A percentile compares a stretch with the other conserved stretches of the same genome.
Conservation (phyloP, 1,140 invertebrate species). For the Ericerus pela region DNA sequence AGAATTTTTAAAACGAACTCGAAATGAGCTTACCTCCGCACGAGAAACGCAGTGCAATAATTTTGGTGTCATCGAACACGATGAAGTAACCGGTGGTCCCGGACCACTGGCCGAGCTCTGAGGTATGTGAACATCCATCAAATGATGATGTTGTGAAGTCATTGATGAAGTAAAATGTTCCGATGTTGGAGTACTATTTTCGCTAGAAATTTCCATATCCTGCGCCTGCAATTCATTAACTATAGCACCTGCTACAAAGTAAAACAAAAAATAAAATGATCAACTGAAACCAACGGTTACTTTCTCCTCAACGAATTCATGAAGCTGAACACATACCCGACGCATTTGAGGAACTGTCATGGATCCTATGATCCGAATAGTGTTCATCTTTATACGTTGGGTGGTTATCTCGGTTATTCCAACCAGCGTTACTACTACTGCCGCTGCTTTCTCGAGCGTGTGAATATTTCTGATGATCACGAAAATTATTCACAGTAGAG, state of each 20-base stretch:
- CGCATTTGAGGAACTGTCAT: neutral
- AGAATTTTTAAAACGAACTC: neutral
- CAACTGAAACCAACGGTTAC: neutral
- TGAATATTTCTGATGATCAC: neutral
- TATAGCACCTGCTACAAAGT: neutral
- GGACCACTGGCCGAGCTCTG: neutral
- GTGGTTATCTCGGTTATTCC: neutral
- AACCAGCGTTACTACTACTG: neutral
- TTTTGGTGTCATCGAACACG: neutral
- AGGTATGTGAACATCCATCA: conserved; percentile 10
- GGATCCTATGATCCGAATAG: neutral
- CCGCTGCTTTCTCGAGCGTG: neutral
- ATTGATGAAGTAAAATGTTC: conserved; percentile 35
- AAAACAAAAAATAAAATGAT: conserved; percentile 2
- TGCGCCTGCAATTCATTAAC: conserved; percentile 32
- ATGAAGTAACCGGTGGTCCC: neutral
- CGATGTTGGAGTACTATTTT: conserved; percentile 62
- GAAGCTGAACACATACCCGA: neutral
- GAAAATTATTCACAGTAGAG: neutral
- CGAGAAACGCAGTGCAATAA: neutral
- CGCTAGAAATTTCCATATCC: conserved; percentile 77
- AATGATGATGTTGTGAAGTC: conserved; percentile 10
- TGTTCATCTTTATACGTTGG: neutral
- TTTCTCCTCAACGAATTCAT: neutral
- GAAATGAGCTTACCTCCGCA: neutral